Base-by-base conservation (phyloP, 1,140 invertebrate genomes). In the Ceratina calcarata region DNA sequence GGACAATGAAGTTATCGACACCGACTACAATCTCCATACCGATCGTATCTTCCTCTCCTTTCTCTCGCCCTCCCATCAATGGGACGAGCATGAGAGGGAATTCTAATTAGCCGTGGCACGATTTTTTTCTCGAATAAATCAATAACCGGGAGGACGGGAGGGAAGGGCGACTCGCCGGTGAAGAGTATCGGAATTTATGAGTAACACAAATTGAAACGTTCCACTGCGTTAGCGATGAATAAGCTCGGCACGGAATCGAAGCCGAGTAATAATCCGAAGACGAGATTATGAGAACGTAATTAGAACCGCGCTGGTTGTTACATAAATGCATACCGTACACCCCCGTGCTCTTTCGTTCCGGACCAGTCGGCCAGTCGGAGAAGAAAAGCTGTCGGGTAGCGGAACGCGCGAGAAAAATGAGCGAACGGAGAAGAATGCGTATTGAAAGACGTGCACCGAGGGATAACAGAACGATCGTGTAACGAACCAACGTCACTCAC, bases 1-100 rank as follows among this genome's bases (percentile, higher is more conserved):
- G 49, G 66, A 49, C 73, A 70, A 81, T 78, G 55, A 77, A 81
- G 79, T 70, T 81, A 81, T 81, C 66, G 60, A 32, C 69, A 13
- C 32, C 76, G 78, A 74, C 74, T 67, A 51, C 71, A 37, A 16
- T 15, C 20, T 55, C 22, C 32, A 27, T 32, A 49, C 37, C 18
- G 32, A 60, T 80, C 62, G 18, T 62, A 55, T 68, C 51, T 58
- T n/a, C 67, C 4, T 37, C 49, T 16, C 45, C 20, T 3, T n/a
- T 20, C 32, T 16, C 65, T 53, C 20, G 18, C 22, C n/a, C 24
- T 2, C 1, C 18, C 51, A 20, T 2, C 15, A 24, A 15, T 24
- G 51, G 27, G 69, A 65, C 51, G 51, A 37, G 49, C 24, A 32
- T 3, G 58, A 51, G 32, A 60, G 45, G 62, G 66, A 74, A 79